phyloP scores from a whole-genome alignment of 2,797 vertebrate genomes.

The Falco columbarius region DNA sequence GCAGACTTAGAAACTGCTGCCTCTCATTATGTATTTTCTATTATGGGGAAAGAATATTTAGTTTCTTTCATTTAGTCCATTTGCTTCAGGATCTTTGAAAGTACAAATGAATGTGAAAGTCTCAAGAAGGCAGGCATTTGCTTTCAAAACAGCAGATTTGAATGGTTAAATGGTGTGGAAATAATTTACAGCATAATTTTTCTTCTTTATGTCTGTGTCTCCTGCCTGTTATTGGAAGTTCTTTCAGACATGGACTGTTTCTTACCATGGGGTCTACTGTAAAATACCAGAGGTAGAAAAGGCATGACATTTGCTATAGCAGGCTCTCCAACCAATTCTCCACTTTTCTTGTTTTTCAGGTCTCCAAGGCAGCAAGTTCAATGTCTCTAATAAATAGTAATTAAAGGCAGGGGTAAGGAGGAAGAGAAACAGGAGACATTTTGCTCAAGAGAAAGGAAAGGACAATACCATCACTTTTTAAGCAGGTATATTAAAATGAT shows the following conservation, averaged over 20 bases:
- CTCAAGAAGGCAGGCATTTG: not conserved
- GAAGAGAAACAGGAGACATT: not conserved
- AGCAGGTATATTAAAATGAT: not conserved
- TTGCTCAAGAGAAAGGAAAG: not conserved
- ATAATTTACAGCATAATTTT: not conserved
- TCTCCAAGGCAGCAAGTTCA: not conserved
- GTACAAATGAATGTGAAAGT: not conserved
- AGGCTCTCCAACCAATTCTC: not conserved
- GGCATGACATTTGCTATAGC: not conserved
- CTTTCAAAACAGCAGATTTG: not conserved
- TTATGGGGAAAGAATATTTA: not conserved
- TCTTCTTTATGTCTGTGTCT: not conserved
- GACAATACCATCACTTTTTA: not conserved
- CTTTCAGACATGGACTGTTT: not conserved
- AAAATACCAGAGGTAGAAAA: not conserved
- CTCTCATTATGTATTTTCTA: not conserved
- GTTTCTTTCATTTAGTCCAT: not conserved
- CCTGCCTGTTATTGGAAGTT: not conserved
- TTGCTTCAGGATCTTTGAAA: not conserved
- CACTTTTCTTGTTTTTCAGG: not conserved
- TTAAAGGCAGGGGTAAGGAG: not conserved
- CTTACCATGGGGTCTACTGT: not conserved
- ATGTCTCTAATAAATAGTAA: not conserved
- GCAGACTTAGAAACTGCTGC: not conserved
- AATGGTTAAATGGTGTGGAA: not conserved